Conservation (phyloP, 2,113 vertebrate species). For the Excalfactoria chinensis region DNA sequence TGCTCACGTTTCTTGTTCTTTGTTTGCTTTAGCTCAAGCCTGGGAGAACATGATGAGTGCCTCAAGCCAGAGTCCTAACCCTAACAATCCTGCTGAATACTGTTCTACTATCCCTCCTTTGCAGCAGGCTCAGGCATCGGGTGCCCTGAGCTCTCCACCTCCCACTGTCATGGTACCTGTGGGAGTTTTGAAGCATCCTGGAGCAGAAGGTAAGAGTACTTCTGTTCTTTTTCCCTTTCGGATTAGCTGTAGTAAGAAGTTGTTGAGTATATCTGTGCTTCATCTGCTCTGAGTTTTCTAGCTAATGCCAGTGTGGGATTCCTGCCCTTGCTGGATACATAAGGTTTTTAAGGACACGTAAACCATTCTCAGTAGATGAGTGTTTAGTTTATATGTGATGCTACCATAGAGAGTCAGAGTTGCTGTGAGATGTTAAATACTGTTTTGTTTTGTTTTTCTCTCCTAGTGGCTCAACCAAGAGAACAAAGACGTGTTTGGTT, state of each 20-base stretch:
- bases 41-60: constrained; percentile 88
- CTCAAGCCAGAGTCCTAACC: constrained; percentile 94
- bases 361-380: background rate
- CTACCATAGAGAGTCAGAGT: background rate
- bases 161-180: constrained; percentile 99
- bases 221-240: constrained; percentile 49
- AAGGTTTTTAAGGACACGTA: background rate
- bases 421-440: background rate
- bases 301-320: constrained; percentile 16
- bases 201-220: constrained; percentile 86
- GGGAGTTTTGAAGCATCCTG: constrained; percentile 94
- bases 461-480: constrained; percentile 83
- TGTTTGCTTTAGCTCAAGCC: constrained; percentile 87
- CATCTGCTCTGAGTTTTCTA: constrained; percentile 9
- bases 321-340: background rate
- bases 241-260: constrained; percentile 39
- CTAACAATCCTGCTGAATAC: constrained; percentile 98
- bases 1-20: constrained; percentile 77
- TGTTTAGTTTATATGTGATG: background rate
- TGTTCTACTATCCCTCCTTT: constrained; percentile 98
- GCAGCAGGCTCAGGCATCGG: constrained; percentile 97
- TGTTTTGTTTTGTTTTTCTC: background rate
- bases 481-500: constrained; percentile 98
- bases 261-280: constrained; percentile 18
- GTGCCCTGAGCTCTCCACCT: constrained; percentile 94